Evolutionary conservation across 2,888 invertebrate genomes (phyloP).

Genomic region (Caenorhabditis sp.): DNA sequence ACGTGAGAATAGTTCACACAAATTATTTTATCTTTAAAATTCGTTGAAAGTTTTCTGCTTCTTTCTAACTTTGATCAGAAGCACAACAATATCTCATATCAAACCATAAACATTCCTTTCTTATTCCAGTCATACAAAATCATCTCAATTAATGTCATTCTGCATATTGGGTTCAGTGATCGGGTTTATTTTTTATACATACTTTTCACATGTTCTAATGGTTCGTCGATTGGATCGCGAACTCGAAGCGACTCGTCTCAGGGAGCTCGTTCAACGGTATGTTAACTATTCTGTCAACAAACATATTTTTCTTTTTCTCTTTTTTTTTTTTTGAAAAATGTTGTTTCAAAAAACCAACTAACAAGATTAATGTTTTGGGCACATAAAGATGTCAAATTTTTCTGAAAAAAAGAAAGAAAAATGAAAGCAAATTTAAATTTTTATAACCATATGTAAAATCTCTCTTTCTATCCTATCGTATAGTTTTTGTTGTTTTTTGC

Average conservation of each 20-base stretch:
- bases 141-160: slow-evolving; percentile 57
- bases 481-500: slow-evolving; percentile 11
- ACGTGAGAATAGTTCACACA: no score
- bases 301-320: not conserved
- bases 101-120: not conserved
- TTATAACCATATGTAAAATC: no score
- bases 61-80: no score
- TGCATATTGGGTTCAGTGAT: slow-evolving; percentile 58
- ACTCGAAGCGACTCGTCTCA: slow-evolving; percentile 35
- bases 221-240: slow-evolving; percentile 44
- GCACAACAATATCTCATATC: not conserved
- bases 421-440: no score
- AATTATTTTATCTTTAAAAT: no score
- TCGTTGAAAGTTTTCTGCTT: no score
- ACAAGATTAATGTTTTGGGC: not conserved
- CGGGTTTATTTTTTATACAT: slow-evolving; percentile 59
- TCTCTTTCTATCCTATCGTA: not conserved
- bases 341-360: not conserved
- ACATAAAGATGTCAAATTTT: not conserved
- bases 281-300: no score
- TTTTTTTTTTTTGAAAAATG: not conserved
- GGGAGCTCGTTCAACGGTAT: slow-evolving; percentile 46
- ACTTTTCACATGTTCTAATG: slow-evolving; percentile 54
- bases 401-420: no score
- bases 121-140: slow-evolving; percentile 42